Evolutionary conservation across 2,888 invertebrate species (phyloP).

Genomic region (Noctua fimbriata): DNA sequence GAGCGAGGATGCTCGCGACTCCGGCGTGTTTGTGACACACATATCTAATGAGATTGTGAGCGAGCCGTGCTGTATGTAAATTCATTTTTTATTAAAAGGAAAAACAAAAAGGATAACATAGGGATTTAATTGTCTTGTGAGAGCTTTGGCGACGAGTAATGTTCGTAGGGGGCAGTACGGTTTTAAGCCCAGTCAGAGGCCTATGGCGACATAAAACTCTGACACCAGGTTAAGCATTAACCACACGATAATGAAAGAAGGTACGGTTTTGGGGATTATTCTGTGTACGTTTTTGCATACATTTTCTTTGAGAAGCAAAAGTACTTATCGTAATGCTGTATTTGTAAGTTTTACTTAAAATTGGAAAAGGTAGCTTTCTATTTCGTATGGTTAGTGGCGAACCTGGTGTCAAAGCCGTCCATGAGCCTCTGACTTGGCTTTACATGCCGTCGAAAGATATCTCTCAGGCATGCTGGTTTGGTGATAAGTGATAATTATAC

Average conservation of each 20-base stretch:
- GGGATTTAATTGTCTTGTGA: constrained; percentile 45
- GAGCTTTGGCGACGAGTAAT: constrained; percentile 10
- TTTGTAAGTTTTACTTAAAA: too few relatives aligned
- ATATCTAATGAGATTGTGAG: constrained; percentile 62
- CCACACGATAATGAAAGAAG: neutral
- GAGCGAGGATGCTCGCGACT: constrained; percentile 32
- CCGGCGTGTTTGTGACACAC: constrained; percentile 38
- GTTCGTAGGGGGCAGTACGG: neutral
- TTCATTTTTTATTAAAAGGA: constrained; percentile 37
- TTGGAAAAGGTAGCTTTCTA: neutral
- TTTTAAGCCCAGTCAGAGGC: too few relatives aligned
- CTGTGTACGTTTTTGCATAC: neutral
- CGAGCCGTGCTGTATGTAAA: constrained; percentile 41
- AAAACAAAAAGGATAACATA: constrained; percentile 36
- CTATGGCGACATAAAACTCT: too few relatives aligned
- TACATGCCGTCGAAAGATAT: too few relatives aligned
- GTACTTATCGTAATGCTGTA: neutral
- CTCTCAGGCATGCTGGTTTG: too few relatives aligned
- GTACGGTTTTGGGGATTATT: neutral
- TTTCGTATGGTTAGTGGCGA: too few relatives aligned
- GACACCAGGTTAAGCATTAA: too few relatives aligned
- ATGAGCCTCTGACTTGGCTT: too few relatives aligned
- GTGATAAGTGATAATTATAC: too few relatives aligned
- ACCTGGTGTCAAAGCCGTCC: too few relatives aligned
- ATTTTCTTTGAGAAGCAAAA: neutral